Percentiles rank a stretch among this genome's conserved stretches.
Evolutionary conservation across 2,888 invertebrate genomes (phyloP).

Genomic region (Epirrhoe alternata): DNA sequence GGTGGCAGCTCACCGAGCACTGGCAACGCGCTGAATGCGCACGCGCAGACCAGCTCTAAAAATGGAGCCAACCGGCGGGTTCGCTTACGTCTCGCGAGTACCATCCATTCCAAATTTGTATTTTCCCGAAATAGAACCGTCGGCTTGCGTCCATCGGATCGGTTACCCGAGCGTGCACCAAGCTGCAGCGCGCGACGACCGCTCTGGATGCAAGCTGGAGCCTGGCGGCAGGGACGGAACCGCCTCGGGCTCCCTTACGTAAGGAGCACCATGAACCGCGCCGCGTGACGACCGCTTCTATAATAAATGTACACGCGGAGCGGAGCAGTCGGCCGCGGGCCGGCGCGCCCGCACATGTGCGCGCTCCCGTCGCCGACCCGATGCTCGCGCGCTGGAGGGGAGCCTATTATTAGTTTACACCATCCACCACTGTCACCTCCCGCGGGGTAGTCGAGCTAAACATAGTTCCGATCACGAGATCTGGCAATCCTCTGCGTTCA

Average conservation of each 20-base stretch:
- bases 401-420: constrained; percentile 83
- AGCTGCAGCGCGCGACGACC: constrained; percentile 73
- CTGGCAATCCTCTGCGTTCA: constrained; percentile 81
- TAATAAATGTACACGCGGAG: constrained; percentile 76
- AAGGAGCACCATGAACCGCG: constrained; percentile 77
- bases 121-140: constrained; percentile 90
- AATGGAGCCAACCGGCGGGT: constrained; percentile 83
- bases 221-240: constrained; percentile 53
- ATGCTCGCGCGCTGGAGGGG: constrained; percentile 80
- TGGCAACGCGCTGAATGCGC: constrained; percentile 79
- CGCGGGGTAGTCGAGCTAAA: constrained; percentile 82
- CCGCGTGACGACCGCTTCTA: constrained; percentile 81
- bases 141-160: constrained; percentile 83
- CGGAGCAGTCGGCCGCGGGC: constrained; percentile 50
- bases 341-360: constrained; percentile 66
- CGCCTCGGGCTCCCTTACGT: constrained; percentile 67
- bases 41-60: constrained; percentile 84
- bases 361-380: constrained; percentile 56
- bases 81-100: constrained; percentile 83
- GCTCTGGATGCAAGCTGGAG: constrained; percentile 61
- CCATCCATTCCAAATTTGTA: constrained; percentile 91
- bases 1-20: constrained; percentile 78
- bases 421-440: constrained; percentile 85
- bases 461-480: constrained; percentile 80
- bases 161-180: constrained; percentile 82